Conservation (phyloP, 2,797 vertebrate species). For the Odontamblyopus rebecca region DNA sequence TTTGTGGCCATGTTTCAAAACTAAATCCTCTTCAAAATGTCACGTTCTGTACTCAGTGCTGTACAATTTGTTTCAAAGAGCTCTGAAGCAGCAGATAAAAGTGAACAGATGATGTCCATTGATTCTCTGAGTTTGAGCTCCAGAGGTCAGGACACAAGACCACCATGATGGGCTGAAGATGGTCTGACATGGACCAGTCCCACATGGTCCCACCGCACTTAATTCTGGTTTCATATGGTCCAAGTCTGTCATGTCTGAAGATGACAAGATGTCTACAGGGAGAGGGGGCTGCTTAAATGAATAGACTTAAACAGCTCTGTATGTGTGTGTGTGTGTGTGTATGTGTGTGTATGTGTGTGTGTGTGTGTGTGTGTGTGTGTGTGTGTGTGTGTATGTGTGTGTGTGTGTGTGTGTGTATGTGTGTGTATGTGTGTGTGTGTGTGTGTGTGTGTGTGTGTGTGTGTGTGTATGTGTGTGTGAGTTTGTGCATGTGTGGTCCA, state of each 20-base stretch:
- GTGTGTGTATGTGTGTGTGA: background rate
- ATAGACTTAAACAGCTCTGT: background rate
- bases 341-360: background rate
- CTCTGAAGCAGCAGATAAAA: background rate
- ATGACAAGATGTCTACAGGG: slow-evolving; percentile 6
- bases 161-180: background rate
- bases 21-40: too few relatives aligned
- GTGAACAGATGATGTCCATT: slow-evolving; percentile 48
- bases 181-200: slow-evolving; percentile 58
- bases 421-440: too few relatives aligned
- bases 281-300: background rate
- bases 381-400: too few relatives aligned
- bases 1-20: too few relatives aligned
- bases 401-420: too few relatives aligned
- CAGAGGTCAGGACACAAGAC: slow-evolving; percentile 29
- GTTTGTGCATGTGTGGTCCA: background rate
- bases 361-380: too few relatives aligned
- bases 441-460: background rate
- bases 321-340: too few relatives aligned
- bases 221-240: slow-evolving; percentile 47
- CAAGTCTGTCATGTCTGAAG: slow-evolving; percentile 20
- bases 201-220: slow-evolving; percentile 22
- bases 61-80: background rate
- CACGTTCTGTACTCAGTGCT: too few relatives aligned
- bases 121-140: slow-evolving; percentile 22